phyloP scores from a whole-genome alignment of 2,888 invertebrate genomes.

The Augiades crinisus region DNA sequence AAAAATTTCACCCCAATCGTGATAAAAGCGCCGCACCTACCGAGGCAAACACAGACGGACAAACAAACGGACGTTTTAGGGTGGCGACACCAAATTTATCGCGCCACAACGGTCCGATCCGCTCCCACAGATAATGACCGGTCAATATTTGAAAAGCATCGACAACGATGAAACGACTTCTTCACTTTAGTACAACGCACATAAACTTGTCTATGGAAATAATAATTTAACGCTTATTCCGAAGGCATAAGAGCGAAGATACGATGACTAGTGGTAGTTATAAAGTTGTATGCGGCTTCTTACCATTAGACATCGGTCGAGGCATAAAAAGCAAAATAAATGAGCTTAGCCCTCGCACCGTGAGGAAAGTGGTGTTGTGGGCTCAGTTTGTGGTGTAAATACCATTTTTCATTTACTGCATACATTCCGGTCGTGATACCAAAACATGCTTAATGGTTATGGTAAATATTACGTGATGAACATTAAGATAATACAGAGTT shows the following conservation, averaged over 20 bases:
- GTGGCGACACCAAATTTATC: conserved; percentile 62
- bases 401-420: conserved; percentile 1
- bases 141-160: conserved; percentile 80
- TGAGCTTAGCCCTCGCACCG: conserved; percentile 31
- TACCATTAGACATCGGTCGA: conserved; percentile 58
- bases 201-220: background rate
- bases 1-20: too few relatives aligned
- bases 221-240: background rate
- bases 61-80: conserved; percentile 61
- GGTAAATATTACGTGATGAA: background rate
- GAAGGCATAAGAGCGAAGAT: background rate
- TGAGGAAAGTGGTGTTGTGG: conserved; percentile 11
- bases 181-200: conserved; percentile 56
- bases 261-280: conserved; percentile 12
- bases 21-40: conserved; percentile 32
- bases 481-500: too few relatives aligned
- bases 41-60: conserved; percentile 60
- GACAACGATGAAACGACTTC: conserved; percentile 68
- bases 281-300: conserved; percentile 43
- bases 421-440: too few relatives aligned
- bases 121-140: conserved; percentile 68
- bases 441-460: background rate
- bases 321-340: conserved; percentile 60
- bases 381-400: background rate
- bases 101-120: conserved; percentile 44